Conservation (phyloP, 2,797 vertebrate genomes). For the Hybognathus amarus region DNA sequence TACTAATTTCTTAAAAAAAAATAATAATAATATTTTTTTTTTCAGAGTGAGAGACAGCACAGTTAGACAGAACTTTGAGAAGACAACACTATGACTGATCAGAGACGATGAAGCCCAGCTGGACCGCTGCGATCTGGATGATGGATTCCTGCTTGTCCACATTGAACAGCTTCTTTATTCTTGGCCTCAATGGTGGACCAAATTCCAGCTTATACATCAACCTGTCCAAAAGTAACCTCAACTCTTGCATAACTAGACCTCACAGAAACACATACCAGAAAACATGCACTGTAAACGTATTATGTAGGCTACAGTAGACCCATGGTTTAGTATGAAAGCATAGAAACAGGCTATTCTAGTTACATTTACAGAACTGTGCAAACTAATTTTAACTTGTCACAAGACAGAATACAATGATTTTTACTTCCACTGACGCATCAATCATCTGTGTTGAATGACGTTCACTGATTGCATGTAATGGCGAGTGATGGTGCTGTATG, state of each 20-base stretch:
- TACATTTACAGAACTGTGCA: background rate
- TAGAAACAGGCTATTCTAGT: background rate
- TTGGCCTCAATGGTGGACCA: constrained; percentile 8
- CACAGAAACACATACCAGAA: background rate
- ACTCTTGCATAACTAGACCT: background rate
- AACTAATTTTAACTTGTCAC: background rate
- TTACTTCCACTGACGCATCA: background rate
- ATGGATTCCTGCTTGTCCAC: background rate
- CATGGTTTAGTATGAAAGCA: background rate
- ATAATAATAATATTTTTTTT: background rate
- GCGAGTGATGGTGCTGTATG: background rate
- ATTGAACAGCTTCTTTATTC: constrained; percentile 4
- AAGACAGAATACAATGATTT: background rate
- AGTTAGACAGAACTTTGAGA: constrained; percentile 11
- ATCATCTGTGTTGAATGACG: background rate
- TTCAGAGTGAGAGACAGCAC: background rate
- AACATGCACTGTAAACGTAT: background rate
- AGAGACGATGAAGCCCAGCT: background rate
- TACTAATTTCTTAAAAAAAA: too few relatives aligned
- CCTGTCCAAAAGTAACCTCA: background rate
- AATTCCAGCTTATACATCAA: constrained; percentile 5
- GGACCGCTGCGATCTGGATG: constrained; percentile 1
- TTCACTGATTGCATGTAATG: background rate
- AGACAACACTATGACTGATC: constrained; percentile 14
- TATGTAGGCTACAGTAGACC: background rate